A percentile compares a stretch with the other conserved stretches of the same genome.
These are phyloP conservation scores for Anastatus disparis DNA, from an alignment of 1,140 invertebrate genomes.

Conservation along the genomic window DNA sequence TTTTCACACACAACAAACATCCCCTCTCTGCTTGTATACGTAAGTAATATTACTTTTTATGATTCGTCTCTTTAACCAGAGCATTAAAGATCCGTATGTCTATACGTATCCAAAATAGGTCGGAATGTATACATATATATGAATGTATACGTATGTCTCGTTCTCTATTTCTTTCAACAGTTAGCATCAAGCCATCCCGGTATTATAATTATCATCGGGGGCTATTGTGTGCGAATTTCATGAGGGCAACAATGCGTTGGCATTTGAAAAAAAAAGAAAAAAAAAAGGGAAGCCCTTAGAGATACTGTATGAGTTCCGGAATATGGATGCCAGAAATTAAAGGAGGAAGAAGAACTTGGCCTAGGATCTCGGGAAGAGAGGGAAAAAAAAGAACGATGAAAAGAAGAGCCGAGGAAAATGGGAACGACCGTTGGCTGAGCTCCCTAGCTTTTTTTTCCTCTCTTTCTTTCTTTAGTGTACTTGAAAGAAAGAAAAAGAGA, in stretches of 20 bases:
- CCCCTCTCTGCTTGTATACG: not conserved
- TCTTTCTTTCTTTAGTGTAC: not conserved
- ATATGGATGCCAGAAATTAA: not conserved
- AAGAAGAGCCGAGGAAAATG: conserved; percentile 38
- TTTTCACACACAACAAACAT: conserved; percentile 36
- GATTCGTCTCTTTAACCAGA: conserved; percentile 5
- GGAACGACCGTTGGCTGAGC: conserved; percentile 48
- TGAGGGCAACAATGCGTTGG: conserved; percentile 17
- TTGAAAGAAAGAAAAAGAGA: not conserved
- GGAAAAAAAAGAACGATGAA: conserved; percentile 4
- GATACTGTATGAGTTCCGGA: conserved; percentile 33
- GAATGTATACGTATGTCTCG: no score
- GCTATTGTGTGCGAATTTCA: conserved; percentile 29
- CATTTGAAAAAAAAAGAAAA: no score
- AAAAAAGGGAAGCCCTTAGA: not conserved
- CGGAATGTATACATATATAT: no score
- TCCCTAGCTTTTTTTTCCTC: conserved; percentile 14
- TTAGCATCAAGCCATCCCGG: no score
- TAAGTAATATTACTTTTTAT: no score
- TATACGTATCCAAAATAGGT: no score
- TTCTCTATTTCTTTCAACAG: no score
- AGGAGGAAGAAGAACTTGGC: no score
- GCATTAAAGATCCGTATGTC: no score
- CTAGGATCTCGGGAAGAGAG: conserved; percentile 35
- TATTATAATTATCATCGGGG: conserved; percentile 32